phyloP scores from a whole-genome alignment of 2,888 invertebrate species.

The Cyclophora albipunctata region DNA sequence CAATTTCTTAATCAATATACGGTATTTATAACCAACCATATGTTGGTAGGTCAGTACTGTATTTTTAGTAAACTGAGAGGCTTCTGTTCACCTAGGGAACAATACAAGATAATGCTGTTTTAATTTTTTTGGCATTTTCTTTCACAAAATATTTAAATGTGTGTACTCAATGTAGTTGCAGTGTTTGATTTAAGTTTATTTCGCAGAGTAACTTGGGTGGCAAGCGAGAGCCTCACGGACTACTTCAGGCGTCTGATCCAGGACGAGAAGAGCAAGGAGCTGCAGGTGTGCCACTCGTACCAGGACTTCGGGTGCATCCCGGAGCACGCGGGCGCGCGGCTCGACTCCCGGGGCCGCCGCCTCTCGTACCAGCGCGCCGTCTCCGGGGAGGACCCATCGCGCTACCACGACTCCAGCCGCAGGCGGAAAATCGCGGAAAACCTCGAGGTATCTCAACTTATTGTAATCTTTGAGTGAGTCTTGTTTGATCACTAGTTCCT shows the following conservation, averaged over 20 bases:
- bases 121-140: too few relatives aligned
- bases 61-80: too few relatives aligned
- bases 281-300: slow-evolving; percentile 41
- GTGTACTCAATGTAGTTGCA: too few relatives aligned
- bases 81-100: too few relatives aligned
- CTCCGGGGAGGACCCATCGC: slow-evolving; percentile 52
- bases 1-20: too few relatives aligned
- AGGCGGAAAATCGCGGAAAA: slow-evolving; percentile 42
- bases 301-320: slow-evolving; percentile 53
- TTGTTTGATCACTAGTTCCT: neutral
- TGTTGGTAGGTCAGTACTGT: too few relatives aligned
- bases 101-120: too few relatives aligned
- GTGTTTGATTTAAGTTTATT: slow-evolving; percentile 4
- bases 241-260: slow-evolving; percentile 55
- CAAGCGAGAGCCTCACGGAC: slow-evolving; percentile 57
- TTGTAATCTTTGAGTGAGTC: slow-evolving; percentile 5
- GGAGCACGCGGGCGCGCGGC: slow-evolving; percentile 32
- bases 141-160: too few relatives aligned
- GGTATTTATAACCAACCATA: too few relatives aligned
- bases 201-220: slow-evolving; percentile 62
- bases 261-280: slow-evolving; percentile 47
- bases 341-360: slow-evolving; percentile 49
- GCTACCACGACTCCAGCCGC: slow-evolving; percentile 36
- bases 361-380: slow-evolving; percentile 65
- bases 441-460: slow-evolving; percentile 34